Evolutionary conservation across 2,113 vertebrate species (phyloP).

Genomic region (Pogonocichla stellata): DNA sequence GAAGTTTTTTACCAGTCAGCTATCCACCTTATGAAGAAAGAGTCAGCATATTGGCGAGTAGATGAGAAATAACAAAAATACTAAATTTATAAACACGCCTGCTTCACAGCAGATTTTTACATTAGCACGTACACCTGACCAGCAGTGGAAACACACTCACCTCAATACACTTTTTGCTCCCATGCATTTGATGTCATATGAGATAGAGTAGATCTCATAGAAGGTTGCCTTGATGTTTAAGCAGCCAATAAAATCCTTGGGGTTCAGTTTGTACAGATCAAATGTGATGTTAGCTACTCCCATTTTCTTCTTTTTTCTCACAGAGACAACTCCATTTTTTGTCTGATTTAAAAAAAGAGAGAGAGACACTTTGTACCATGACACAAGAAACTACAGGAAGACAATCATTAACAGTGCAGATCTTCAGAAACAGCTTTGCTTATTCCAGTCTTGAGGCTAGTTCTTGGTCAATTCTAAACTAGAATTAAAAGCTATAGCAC

Average conservation of each 20-base stretch:
- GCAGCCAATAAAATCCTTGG: conserved; percentile 85
- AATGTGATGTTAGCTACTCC: conserved; percentile 84
- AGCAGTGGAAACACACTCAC: conserved; percentile 53
- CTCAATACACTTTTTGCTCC: conserved; percentile 75
- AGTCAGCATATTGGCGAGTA: not conserved
- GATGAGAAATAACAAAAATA: not conserved
- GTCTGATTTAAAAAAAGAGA: conserved; percentile 26
- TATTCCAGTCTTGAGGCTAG: not conserved
- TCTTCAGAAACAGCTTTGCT: not conserved
- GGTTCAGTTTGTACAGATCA: conserved; percentile 83
- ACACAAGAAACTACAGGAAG: not conserved
- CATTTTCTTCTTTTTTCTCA: conserved; percentile 70
- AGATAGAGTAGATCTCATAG: conserved; percentile 83
- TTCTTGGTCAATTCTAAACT: not conserved
- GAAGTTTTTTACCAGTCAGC: not conserved
- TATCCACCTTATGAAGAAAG: not conserved
- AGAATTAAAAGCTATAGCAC: not conserved
- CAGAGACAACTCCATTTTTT: not conserved
- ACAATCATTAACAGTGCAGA: not conserved
- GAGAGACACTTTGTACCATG: not conserved
- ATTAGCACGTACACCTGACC: rapidly evolving
- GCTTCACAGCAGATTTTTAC: not conserved
- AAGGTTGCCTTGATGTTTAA: conserved; percentile 81
- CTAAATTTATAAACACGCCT: not conserved
- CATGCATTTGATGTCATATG: conserved; percentile 81